These are phyloP conservation scores for Syngnathus rostellatus DNA, from an alignment of 2,797 vertebrate genomes.

Conservation along the genomic window DNA sequence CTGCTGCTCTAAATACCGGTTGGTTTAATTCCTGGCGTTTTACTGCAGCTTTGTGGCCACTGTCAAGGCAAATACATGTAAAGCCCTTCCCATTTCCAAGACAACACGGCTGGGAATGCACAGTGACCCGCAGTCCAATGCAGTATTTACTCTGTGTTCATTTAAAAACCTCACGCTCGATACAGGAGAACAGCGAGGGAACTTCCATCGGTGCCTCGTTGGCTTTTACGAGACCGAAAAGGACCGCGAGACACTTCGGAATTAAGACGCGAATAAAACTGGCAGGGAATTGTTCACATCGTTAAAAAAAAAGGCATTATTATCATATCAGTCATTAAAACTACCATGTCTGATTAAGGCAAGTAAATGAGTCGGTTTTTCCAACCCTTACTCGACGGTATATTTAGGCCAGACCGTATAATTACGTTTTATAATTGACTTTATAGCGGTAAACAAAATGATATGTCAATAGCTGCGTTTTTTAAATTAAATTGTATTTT, in stretches of 20 bases:
- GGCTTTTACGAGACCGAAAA: constrained; percentile 58
- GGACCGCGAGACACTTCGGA: constrained; percentile 52
- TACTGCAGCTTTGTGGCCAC: constrained; percentile 56
- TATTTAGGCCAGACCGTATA: constrained; percentile 48
- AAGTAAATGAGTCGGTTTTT: constrained; percentile 19
- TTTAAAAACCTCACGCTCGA: constrained; percentile 39
- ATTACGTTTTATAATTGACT: constrained; percentile 34
- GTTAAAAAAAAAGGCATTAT: constrained; percentile 40
- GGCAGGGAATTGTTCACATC: constrained; percentile 36
- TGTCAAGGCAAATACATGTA: constrained; percentile 46
- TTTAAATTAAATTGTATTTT: not conserved
- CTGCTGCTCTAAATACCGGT: constrained; percentile 66
- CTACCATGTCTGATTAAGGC: constrained; percentile 39
- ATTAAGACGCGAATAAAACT: constrained; percentile 60
- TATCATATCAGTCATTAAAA: not conserved
- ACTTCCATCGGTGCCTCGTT: constrained; percentile 56
- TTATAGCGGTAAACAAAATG: constrained; percentile 43
- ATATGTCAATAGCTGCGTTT: constrained; percentile 40
- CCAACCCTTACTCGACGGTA: constrained; percentile 11
- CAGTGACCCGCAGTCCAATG: constrained; percentile 35
- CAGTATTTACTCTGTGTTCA: constrained; percentile 34
- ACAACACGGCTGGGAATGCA: constrained; percentile 41
- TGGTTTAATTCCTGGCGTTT: constrained; percentile 59
- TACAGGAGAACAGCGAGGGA: constrained; percentile 30
- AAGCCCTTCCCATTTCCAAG: constrained; percentile 42